phyloP scores from a whole-genome alignment of 1,140 invertebrate genomes.

The Drosophila santomea region DNA sequence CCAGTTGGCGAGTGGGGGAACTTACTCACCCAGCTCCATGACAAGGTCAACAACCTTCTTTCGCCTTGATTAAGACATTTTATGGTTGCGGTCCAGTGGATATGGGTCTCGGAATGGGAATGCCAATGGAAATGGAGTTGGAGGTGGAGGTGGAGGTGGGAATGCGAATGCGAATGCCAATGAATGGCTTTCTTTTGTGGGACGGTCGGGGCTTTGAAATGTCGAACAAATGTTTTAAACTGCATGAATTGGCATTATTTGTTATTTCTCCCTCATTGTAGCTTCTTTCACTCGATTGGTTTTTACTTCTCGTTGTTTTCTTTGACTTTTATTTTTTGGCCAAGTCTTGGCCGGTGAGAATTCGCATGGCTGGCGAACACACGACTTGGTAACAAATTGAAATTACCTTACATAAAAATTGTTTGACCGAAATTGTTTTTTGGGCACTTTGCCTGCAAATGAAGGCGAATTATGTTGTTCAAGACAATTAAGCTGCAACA shows the following conservation, averaged over 20 bases:
- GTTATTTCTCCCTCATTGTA: constrained; percentile 21
- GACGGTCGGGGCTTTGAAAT: constrained; percentile 65
- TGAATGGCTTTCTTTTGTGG: constrained; percentile 70
- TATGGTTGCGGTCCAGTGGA: constrained; percentile 31
- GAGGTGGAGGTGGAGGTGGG: constrained; percentile 10
- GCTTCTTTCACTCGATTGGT: constrained; percentile 29
- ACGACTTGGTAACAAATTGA: constrained; percentile 64
- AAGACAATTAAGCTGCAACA: constrained; percentile 77
- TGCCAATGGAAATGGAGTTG: constrained; percentile 5
- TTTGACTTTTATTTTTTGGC: constrained; percentile 1
- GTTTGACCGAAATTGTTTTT: constrained; percentile 47
- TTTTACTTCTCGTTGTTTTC: constrained; percentile 10
- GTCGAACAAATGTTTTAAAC: constrained; percentile 83
- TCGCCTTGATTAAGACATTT: constrained; percentile 67
- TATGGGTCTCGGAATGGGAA: constrained; percentile 10
- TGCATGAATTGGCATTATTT: constrained; percentile 78
- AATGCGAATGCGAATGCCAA: constrained; percentile 41
- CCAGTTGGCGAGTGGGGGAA: constrained; percentile 21
- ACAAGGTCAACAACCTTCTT: constrained; percentile 73
- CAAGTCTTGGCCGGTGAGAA: constrained; percentile 37
- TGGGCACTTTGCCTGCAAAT: constrained; percentile 60
- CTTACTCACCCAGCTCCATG: constrained; percentile 14
- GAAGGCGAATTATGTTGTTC: constrained; percentile 76
- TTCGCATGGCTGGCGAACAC: constrained; percentile 29
- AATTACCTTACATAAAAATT: constrained; percentile 76